These are phyloP conservation scores for Podiceps cristatus DNA, from an alignment of 2,113 vertebrate species.

Conservation along the genomic window DNA sequence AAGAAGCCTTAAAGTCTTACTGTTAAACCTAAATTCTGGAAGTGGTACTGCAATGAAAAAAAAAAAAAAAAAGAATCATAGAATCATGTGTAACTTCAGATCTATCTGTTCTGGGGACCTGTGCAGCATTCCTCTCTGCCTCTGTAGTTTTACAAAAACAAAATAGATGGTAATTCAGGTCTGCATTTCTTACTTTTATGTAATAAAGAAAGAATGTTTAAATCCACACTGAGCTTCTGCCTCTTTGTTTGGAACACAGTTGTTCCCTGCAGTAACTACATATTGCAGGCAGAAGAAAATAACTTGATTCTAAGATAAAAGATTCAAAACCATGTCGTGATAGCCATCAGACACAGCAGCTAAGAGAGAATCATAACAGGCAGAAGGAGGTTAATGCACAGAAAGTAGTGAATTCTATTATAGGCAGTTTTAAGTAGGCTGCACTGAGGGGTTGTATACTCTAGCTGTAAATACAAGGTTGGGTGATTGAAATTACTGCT, in stretches of 20 bases:
- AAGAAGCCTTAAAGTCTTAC: not conserved
- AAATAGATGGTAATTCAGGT: not conserved
- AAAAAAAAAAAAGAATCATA: not conserved
- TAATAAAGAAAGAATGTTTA: not conserved
- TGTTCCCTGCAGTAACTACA: not conserved
- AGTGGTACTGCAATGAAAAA: not conserved
- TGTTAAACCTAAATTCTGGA: not conserved
- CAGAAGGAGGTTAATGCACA: not conserved
- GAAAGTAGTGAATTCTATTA: slow-evolving; percentile 7
- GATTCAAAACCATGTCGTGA: not conserved
- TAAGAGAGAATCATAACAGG: not conserved
- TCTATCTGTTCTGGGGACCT: not conserved
- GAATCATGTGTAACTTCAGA: too few relatives aligned
- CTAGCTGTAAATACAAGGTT: not conserved
- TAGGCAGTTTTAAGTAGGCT: not conserved
- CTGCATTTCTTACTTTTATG: not conserved
- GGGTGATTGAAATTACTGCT: slow-evolving; percentile 35
- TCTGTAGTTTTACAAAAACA: not conserved
- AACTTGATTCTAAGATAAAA: not conserved
- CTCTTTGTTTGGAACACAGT: not conserved
- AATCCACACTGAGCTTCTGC: not conserved
- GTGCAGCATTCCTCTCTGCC: not conserved
- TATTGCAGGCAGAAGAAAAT: not conserved
- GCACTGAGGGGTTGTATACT: not conserved
- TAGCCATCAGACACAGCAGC: not conserved